Conservation (phyloP, 2,888 invertebrate species). For the Apantesis nais region DNA sequence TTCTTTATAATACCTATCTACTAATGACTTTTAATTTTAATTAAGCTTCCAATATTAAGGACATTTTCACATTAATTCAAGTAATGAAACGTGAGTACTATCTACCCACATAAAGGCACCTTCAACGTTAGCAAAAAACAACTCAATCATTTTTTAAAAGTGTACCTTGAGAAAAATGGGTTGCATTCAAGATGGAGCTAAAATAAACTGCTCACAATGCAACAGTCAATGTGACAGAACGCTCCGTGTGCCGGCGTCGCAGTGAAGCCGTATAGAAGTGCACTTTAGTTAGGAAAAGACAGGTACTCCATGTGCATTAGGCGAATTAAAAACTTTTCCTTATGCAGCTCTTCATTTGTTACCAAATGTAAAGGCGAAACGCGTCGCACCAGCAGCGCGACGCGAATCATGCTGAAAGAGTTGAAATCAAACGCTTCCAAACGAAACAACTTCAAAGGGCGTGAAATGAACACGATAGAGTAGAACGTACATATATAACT, state of each 20-base stretch:
- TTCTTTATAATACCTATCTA: not conserved
- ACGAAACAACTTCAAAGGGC: slow-evolving; percentile 72
- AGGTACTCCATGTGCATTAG: slow-evolving; percentile 79
- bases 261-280: slow-evolving; percentile 71
- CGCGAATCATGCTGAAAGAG: slow-evolving; percentile 67
- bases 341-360: slow-evolving; percentile 74
- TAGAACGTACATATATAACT: slow-evolving; percentile 69
- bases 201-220: slow-evolving; percentile 77
- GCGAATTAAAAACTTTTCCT: slow-evolving; percentile 82
- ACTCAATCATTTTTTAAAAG: slow-evolving; percentile 47
- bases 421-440: slow-evolving; percentile 79
- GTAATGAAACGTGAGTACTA: slow-evolving; percentile 16
- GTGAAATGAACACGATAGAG: slow-evolving; percentile 77
- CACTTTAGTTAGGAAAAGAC: slow-evolving; percentile 76
- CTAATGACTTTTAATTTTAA: slow-evolving; percentile 2
- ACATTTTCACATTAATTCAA: slow-evolving; percentile 1
- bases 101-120: slow-evolving; percentile 12
- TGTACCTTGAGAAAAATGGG: slow-evolving; percentile 56
- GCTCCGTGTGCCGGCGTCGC: slow-evolving; percentile 57
- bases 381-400: slow-evolving; percentile 57
- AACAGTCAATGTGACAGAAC: slow-evolving; percentile 76
- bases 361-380: slow-evolving; percentile 66
- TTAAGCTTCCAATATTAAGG: not conserved
- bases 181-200: slow-evolving; percentile 67
- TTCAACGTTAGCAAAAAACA: slow-evolving; percentile 43